Percentiles rank a stretch among this genome's conserved stretches.
Conservation (phyloP, 2,888 invertebrate species). For the Synanthedon andrenaeformis region DNA sequence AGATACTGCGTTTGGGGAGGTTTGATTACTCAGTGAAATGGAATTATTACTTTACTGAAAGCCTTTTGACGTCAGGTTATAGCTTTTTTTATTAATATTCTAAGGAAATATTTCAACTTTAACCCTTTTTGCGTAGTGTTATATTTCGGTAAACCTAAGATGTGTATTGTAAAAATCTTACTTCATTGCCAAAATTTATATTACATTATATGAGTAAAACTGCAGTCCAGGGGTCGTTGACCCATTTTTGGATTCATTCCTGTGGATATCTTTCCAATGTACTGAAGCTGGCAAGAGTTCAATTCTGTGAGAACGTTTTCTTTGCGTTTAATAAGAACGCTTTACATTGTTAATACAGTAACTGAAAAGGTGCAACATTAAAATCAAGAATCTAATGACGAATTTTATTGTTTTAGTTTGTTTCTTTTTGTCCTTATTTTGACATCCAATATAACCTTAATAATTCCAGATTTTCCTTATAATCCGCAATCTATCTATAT, state of each 20-base stretch:
- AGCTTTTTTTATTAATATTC: background rate
- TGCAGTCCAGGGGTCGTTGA: background rate
- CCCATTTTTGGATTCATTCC: background rate
- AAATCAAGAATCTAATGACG: no score
- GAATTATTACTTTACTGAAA: conserved; percentile 8
- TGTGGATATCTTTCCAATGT: background rate
- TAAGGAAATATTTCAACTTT: background rate
- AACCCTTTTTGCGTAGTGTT: background rate
- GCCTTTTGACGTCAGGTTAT: conserved; percentile 3
- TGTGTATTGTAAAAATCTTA: conserved; percentile 2
- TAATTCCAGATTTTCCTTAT: no score
- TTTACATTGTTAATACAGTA: no score
- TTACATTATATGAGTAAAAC: no score
- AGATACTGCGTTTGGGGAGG: conserved; percentile 3
- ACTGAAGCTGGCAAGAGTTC: background rate
- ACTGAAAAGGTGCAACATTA: no score
- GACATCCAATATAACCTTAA: no score
- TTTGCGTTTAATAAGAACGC: no score
- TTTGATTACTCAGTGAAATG: conserved; percentile 8
- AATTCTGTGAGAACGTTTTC: background rate
- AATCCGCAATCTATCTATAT: no score
- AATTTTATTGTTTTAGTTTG: no score
- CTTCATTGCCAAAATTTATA: no score
- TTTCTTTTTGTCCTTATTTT: no score
- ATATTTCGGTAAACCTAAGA: background rate